These are phyloP conservation scores for Chrosomus eos DNA, from an alignment of 2,797 vertebrate genomes.

Conservation along the genomic window DNA sequence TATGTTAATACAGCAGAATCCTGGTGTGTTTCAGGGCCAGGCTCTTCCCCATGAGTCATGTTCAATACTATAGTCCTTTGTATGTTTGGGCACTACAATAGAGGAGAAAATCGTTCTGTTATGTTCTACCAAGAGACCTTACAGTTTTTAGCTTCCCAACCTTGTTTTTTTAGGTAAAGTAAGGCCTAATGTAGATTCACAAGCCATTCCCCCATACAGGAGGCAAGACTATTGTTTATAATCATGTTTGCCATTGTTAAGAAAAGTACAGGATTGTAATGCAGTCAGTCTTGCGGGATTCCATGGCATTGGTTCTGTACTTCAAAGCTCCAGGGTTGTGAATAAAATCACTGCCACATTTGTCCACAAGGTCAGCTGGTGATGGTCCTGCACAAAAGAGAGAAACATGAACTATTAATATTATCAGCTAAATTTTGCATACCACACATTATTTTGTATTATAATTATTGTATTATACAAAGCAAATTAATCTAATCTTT, in stretches of 20 bases:
- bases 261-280: slow-evolving; percentile 26
- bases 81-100: slow-evolving; percentile 80
- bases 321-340: slow-evolving; percentile 65
- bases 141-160: slow-evolving; percentile 40
- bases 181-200: slow-evolving; percentile 35
- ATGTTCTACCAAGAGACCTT: slow-evolving; percentile 36
- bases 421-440: neutral
- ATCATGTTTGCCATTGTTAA: slow-evolving; percentile 63
- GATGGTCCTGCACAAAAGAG: slow-evolving; percentile 68
- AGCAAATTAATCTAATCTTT: neutral
- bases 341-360: slow-evolving; percentile 60
- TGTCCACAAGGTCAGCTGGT: slow-evolving; percentile 64
- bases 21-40: slow-evolving; percentile 99
- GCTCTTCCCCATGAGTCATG: slow-evolving; percentile 99
- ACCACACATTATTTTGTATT: neutral
- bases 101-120: slow-evolving; percentile 59
- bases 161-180: slow-evolving; percentile 38
- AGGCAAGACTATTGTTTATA: slow-evolving; percentile 6
- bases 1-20: slow-evolving; percentile 99
- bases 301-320: slow-evolving; percentile 69
- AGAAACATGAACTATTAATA: slow-evolving; percentile 25
- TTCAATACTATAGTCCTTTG: slow-evolving; percentile 90
- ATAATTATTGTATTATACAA: neutral
- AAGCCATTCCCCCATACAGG: slow-evolving; percentile 40
- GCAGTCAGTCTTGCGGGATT: slow-evolving; percentile 57